Evolutionary conservation across 1,140 invertebrate genomes (phyloP), one percentile per base, ranked within the genome.

Genomic region (Drosophila athabasca): DNA sequence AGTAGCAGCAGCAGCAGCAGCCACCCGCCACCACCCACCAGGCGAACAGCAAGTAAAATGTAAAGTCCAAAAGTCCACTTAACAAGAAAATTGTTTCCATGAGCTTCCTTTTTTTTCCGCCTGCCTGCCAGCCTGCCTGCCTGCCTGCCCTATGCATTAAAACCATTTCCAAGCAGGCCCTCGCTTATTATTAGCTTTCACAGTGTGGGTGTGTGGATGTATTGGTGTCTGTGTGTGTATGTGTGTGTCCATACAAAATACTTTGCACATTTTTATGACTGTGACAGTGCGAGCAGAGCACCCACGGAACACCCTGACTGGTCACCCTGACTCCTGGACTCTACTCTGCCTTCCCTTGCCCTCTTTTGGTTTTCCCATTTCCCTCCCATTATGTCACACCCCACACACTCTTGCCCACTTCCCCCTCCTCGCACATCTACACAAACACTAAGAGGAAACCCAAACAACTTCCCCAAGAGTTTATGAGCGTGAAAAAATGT

Each of bases 231-330:
- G 7, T 31, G 41, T 17, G 4, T 26, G 22, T 29, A 8, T 59
- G 11, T 48, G 24, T 39, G 11, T 13, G 22, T 49, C 62, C 50
- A 55, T 67, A 68, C 62, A 39, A 60, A 87, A 82, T 78, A 78
- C 74, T 87, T 81, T 87, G 49, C 78, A 78, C 74, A 87, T 82
- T 85, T 85, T 85, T 78, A 87, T 71, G 78, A 54, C 59, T 59
- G 52, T 71, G 59, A 54, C 68, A 75, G 58, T 48, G 57, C 46
- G 52, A n/a, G 53, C 62, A 44, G 62, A 53, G 55, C 45, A 24
- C 39, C 51, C 50, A 49, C 49, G 24, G 62, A 15, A 19, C 17
- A 19, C 0, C 17, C 17, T 19, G 17, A 1, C 17, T 19, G 17
- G 17, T 1, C 17, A 53, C 50, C 41, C 45, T 35, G 31, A 35